Base-by-base conservation (phyloP, 2,888 invertebrate genomes). In the Sesia apiformis region DNA sequence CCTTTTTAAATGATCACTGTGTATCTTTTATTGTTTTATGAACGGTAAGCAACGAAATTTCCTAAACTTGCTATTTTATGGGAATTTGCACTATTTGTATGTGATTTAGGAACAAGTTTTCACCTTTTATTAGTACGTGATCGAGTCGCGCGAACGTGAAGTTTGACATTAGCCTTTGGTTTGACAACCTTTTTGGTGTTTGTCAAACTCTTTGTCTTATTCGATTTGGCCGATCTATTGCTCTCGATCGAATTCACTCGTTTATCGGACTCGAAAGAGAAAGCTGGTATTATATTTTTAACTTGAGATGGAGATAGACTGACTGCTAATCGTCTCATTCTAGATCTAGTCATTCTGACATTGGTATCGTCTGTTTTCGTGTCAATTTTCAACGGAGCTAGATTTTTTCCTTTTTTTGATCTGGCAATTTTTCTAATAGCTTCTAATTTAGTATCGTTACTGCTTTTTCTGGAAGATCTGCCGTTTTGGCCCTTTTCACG, bases 401-500 rank as follows among this genome's bases (percentile, higher is more conserved):
- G 49, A 6, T 40, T 52, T 46, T 62, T 64, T 0, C 66, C 62
- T 55, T 74, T 79, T 57, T 69, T 81, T 5, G 84, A 74, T 57
- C 72, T 70, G 0, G 72, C 72, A 1, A 82, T 65, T 62, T 81
- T 85, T 4, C 86, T 70, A 53, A 67, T 73, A 0, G 65, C 0
- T 1, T 69, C 68, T 0, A 55, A 57, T 56, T 70, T 74, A 3
- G 60, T 65, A 50, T 79, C 65, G 3, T 55, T 58, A 56, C 63
- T 81, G 3, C 63, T 67, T 0, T 64, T 65, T 5, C 65, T 58
- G 4, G 78, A 72, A 0, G 76, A 61, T 3, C 80, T 64, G 0
- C 83, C 79, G 53, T 86, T 88, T 53, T 89, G 88, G 0, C 84
- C 85, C 52, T 87, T 88, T 55, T 89, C 88, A n/a, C 88, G 69